Evolutionary conservation across 2,888 invertebrate species (phyloP).

Genomic region (Eledone cirrhosa): DNA sequence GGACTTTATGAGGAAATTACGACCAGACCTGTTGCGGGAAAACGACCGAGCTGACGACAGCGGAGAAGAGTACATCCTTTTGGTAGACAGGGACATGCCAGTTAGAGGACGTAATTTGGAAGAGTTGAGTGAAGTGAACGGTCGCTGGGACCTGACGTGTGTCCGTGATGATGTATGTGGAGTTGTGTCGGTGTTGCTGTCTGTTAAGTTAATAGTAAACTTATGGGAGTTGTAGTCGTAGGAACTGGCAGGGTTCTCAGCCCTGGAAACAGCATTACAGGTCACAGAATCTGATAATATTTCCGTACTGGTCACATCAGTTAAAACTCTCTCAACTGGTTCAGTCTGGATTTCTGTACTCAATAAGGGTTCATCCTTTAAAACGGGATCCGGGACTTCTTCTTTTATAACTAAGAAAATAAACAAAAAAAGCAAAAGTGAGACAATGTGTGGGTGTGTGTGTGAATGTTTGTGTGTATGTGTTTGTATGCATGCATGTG

Average conservation of each 20-base stretch:
- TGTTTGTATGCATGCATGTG: no score
- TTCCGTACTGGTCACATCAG: neutral
- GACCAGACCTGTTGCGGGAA: neutral
- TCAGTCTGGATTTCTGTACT: neutral
- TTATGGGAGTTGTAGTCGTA: no score
- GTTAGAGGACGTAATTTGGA: neutral
- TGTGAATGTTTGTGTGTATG: no score
- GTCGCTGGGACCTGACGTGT: no score
- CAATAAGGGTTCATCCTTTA: neutral
- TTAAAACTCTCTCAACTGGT: conserved; percentile 7
- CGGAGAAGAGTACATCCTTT: neutral
- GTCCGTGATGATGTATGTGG: no score
- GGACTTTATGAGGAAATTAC: no score
- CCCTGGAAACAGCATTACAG: neutral
- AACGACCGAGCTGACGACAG: neutral
- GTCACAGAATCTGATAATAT: conserved; percentile 5
- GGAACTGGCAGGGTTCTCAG: neutral
- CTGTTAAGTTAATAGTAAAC: no score
- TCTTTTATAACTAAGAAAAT: conserved; percentile 22
- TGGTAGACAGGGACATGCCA: neutral
- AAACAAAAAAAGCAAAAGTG: neutral
- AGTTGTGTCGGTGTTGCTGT: no score
- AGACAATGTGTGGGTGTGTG: neutral
- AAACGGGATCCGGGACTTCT: conserved; percentile 5
- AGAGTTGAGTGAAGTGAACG: neutral